Evolutionary conservation across 2,797 vertebrate species (phyloP), one percentile per base, ranked within the genome.

Genomic region (Eulemur mongoz): DNA sequence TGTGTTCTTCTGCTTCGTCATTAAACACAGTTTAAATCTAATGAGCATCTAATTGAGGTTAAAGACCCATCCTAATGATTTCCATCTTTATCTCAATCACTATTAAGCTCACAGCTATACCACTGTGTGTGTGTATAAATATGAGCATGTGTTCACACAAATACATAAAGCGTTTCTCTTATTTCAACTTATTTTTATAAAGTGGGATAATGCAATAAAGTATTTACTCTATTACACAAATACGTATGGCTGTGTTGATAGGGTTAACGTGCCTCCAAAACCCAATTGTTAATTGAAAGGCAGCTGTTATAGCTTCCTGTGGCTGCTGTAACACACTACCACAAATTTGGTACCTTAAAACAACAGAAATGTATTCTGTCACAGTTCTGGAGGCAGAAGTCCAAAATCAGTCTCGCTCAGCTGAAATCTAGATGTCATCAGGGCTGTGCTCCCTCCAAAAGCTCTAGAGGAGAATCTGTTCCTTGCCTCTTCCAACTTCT

Each of bases 11-110:
- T 92, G 48, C 91, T 93, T 97, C 89, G 93, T 95, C 75, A 38
- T 97, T 98, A 98, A 97, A 96, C 80, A 95, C 75, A 96, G 91
- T 67, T 93, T 97, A 97, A 96, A 87, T 96, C 80, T 97, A 97
- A 97, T 91, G 65, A 96, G 94, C 91, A 96, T 90, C 93, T 94
- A 96, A 96, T 96, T 97, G 92, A 96, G 91, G 96, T 97, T 97
- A 96, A 95, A 96, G 87, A 93, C 32, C 57, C 45, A 94, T 48
- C 83, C 57, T 96, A 97, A 97, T 90, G 83, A 94, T 73, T 89
- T 94, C 94, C 81, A 94, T 94, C 89, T 95, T 95, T 94, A 93
- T 94, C 57, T 93, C 93, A 95, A 92, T 84, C 89, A 84, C 72
- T 11, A 91, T 73, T 96, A 96, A 72, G 54, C 87, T 86, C 78